These are phyloP conservation scores for Mormyrops boulengeri DNA, from an alignment of 2,797 vertebrate species.

Conservation along the genomic window DNA sequence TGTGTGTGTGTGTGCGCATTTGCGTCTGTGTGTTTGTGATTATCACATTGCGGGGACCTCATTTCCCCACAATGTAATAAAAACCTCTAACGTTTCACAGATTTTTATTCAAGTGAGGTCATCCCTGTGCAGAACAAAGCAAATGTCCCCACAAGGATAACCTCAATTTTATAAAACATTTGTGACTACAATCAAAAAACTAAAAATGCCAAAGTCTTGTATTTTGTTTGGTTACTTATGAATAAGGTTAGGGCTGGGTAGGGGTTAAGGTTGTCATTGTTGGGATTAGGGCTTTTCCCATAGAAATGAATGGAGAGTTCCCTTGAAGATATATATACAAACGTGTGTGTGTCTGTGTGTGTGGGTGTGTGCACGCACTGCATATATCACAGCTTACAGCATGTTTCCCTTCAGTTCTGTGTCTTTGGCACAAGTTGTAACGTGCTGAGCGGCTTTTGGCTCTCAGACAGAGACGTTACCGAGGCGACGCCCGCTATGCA, in stretches of 20 bases:
- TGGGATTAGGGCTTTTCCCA: neutral
- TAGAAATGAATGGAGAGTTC: neutral
- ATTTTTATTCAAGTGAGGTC: neutral
- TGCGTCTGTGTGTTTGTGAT: neutral
- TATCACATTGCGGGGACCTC: neutral
- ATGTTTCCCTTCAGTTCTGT: neutral
- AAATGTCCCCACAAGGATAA: neutral
- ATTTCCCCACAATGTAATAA: neutral
- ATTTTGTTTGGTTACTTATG: neutral
- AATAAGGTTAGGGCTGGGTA: neutral
- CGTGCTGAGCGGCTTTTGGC: neutral
- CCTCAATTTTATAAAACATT: neutral
- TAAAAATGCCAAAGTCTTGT: neutral
- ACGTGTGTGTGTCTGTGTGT: neutral
- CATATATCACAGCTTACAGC: neutral
- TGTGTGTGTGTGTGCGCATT: neutral
- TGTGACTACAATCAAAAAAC: neutral
- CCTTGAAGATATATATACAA: neutral
- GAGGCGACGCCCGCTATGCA: neutral
- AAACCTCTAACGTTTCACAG: neutral
- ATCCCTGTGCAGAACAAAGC: neutral
- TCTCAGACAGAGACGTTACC: constrained; percentile 11
- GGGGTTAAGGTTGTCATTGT: neutral
- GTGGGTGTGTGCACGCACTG: neutral
- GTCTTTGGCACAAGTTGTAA: neutral